Evolutionary conservation across 2,888 invertebrate genomes (phyloP).

Genomic region (Coelopa pilipes): DNA sequence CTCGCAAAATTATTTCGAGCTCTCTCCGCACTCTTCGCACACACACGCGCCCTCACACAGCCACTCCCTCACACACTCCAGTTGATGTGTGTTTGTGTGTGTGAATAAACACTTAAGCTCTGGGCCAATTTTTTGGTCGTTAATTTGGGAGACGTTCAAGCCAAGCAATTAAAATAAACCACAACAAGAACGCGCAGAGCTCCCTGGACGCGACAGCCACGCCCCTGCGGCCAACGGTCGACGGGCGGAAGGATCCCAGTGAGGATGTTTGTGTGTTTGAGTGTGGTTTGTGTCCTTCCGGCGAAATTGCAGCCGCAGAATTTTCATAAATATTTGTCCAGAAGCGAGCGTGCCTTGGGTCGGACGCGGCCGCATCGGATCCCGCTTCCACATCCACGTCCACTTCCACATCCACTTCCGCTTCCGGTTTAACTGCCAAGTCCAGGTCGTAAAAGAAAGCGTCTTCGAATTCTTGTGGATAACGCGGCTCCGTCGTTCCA

Average conservation of each 20-base stretch:
- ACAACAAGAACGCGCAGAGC: background rate
- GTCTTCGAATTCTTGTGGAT: constrained; percentile 23
- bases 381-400: no score
- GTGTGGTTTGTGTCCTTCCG: no score
- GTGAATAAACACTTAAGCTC: constrained; percentile 2
- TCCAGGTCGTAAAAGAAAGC: constrained; percentile 22
- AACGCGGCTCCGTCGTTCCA: background rate
- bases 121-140: constrained; percentile 8
- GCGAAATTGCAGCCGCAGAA: constrained; percentile 2
- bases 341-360: constrained; percentile 15
- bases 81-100: background rate
- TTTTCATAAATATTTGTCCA: constrained; percentile 16
- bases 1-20: background rate
- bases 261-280: no score
- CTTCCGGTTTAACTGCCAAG: constrained; percentile 27
- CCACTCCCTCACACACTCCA: no score
- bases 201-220: background rate
- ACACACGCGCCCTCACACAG: background rate
- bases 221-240: background rate
- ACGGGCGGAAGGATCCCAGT: background rate
- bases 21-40: background rate
- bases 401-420: background rate
- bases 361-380: no score
- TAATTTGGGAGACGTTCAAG: constrained; percentile 10
- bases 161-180: background rate